These are phyloP conservation scores for Spheniscus mendiculus DNA, from an alignment of 2,113 vertebrate genomes.

Conservation along the genomic window DNA sequence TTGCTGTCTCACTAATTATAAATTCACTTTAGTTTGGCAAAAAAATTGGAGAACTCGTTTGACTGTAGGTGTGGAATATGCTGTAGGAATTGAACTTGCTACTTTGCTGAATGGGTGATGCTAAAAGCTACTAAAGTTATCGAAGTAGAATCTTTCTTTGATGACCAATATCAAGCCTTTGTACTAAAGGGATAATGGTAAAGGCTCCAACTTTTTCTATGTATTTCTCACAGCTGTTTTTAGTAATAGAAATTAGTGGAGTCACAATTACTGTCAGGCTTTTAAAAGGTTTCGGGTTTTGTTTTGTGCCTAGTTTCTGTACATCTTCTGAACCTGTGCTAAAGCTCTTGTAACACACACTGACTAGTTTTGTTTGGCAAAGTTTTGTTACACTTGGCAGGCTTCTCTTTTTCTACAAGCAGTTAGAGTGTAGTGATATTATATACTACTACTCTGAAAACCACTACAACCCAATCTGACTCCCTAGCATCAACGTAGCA, in stretches of 20 bases:
- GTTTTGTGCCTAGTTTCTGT: background rate
- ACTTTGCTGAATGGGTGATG: background rate
- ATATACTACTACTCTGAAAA: slow-evolving; percentile 1
- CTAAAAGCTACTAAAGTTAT: background rate
- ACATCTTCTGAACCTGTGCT: background rate
- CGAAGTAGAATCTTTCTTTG: background rate
- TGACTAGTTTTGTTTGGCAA: slow-evolving; percentile 39
- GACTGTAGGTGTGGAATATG: background rate
- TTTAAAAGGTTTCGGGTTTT: background rate
- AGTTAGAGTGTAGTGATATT: background rate
- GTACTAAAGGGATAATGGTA: background rate
- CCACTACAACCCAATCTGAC: background rate
- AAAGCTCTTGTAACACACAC: background rate
- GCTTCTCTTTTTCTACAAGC: background rate
- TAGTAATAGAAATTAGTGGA: background rate
- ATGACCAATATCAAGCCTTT: background rate
- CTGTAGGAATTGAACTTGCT: background rate
- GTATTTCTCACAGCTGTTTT: background rate
- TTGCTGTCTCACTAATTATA: background rate
- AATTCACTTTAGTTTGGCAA: background rate
- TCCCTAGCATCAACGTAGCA: background rate
- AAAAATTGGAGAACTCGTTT: background rate
- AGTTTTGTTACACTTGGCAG: slow-evolving; percentile 36
- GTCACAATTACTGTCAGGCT: background rate
- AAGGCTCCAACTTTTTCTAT: background rate